phyloP scores from a whole-genome alignment of 2,888 invertebrate genomes.

The Eristalis intricaria region DNA sequence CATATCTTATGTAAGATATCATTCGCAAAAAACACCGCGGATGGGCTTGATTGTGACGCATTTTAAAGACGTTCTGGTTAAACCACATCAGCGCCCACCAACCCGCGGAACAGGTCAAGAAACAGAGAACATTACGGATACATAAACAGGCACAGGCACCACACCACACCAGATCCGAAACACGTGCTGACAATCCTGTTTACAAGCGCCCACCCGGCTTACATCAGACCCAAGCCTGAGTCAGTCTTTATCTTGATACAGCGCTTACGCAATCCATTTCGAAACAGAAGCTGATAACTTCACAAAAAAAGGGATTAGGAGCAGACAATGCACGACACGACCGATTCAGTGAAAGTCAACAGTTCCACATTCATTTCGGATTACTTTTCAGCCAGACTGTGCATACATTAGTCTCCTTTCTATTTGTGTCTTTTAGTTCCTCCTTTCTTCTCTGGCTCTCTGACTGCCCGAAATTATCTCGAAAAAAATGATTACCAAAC shows the following conservation, averaged over 20 bases:
- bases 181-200: slow-evolving; percentile 3
- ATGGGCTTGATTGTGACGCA: neutral
- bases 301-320: neutral
- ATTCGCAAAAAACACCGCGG: neutral
- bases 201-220: neutral
- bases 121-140: neutral
- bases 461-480: slow-evolving; percentile 11
- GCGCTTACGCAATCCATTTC: neutral
- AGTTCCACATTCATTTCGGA: neutral
- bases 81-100: neutral
- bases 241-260: neutral
- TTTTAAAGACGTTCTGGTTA: neutral
- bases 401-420: slow-evolving; percentile 11
- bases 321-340: neutral
- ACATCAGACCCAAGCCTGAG: neutral
- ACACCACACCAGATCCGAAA: neutral
- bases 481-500: slow-evolving; percentile 4
- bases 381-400: slow-evolving; percentile 19
- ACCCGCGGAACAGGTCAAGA: neutral
- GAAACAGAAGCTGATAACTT: neutral
- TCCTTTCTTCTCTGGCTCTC: neutral
- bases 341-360: neutral
- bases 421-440: neutral
- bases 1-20: neutral
- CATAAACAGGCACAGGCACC: neutral